phyloP scores from a whole-genome alignment of 2,888 invertebrate species.

The Siphlonurus alternatus region DNA sequence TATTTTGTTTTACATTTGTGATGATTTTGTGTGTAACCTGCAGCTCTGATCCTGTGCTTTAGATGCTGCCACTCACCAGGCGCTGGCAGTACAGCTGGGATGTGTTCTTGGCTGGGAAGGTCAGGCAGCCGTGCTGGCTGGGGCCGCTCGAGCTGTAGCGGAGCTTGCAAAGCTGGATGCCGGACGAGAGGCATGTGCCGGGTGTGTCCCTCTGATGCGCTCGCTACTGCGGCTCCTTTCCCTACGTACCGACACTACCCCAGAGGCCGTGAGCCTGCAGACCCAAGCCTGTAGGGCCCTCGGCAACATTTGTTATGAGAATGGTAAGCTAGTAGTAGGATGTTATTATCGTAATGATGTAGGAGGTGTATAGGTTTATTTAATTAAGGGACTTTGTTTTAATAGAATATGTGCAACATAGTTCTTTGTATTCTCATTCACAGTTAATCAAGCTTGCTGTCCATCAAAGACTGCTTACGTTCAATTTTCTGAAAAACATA shows the following conservation, averaged over 20 bases:
- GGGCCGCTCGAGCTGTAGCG: constrained; percentile 27
- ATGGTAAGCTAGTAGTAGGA: constrained; percentile 52
- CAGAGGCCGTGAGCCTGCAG: constrained; percentile 23
- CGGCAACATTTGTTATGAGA: constrained; percentile 79
- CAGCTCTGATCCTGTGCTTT: too few relatives aligned
- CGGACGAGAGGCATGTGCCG: constrained; percentile 53
- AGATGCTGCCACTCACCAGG: not conserved
- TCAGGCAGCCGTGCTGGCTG: not conserved
- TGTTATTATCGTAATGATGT: not conserved
- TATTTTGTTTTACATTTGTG: too few relatives aligned
- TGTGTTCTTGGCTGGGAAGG: not conserved
- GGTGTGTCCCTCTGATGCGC: constrained; percentile 12
- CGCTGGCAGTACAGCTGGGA: not conserved
- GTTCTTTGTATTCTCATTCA: not conserved
- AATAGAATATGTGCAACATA: not conserved
- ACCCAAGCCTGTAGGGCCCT: constrained; percentile 67
- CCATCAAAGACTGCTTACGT: too few relatives aligned
- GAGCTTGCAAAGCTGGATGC: constrained; percentile 64
- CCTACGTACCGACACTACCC: constrained; percentile 12
- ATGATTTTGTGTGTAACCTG: too few relatives aligned
- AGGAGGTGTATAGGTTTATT: not conserved
- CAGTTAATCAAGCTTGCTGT: not conserved
- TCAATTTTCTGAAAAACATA: not conserved
- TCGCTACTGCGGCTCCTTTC: constrained; percentile 14
- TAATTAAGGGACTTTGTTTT: not conserved